phyloP scores from a whole-genome alignment of 2,113 vertebrate genomes.

The Crotophaga sulcirostris region DNA sequence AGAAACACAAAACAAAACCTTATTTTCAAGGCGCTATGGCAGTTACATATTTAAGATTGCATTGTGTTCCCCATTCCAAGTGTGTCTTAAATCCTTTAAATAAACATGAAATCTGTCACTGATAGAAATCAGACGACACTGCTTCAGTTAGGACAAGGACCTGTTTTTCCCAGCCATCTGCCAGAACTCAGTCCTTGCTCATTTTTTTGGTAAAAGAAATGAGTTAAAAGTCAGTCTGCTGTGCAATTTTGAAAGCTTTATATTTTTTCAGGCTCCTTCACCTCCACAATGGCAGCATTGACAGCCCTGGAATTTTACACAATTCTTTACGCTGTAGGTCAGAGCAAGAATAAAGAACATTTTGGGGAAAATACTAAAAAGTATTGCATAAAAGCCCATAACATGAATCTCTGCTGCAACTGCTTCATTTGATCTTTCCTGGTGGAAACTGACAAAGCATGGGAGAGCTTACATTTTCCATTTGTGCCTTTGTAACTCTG shows the following conservation, averaged over 20 bases:
- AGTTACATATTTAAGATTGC: neutral
- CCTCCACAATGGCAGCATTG: neutral
- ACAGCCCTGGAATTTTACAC: conserved; percentile 23
- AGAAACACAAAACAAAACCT: neutral
- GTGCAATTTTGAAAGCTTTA: neutral
- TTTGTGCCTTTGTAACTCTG: neutral
- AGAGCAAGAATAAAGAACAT: neutral
- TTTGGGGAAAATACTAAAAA: neutral
- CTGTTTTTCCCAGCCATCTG: neutral
- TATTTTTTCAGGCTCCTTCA: neutral
- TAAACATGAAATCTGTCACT: conserved; percentile 4
- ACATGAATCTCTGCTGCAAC: neutral
- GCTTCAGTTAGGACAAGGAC: neutral
- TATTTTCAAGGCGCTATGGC: neutral
- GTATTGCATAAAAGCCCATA: neutral
- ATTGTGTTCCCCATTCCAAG: neutral
- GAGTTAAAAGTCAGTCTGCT: neutral
- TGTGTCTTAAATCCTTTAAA: conserved; percentile 15
- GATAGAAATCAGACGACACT: neutral
- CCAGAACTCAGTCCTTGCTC: neutral
- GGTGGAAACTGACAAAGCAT: neutral
- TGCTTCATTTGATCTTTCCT: conserved; percentile 7
- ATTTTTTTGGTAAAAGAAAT: neutral
- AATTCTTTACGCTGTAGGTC: neutral
- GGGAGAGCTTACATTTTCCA: conserved; percentile 23